A percentile compares a stretch with the other conserved stretches of the same genome.
Evolutionary conservation across 2,797 vertebrate genomes (phyloP).

Genomic region (Chiloscyllium punctatum): DNA sequence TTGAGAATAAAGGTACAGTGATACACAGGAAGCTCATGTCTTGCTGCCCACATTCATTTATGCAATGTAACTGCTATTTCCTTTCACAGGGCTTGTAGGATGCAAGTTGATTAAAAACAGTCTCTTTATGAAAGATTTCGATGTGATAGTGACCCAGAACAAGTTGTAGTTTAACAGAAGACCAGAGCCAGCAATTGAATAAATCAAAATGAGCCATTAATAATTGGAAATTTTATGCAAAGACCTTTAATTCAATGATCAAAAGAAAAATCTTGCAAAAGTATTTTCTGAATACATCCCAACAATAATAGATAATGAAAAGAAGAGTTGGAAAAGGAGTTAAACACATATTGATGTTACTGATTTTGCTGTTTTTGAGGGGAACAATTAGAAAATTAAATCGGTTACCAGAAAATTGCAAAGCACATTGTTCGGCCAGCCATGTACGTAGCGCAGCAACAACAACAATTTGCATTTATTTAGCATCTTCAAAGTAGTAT

Average conservation of each 20-base stretch:
- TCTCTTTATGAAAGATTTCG: neutral
- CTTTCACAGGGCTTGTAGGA: conserved; percentile 31
- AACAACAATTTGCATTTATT: neutral
- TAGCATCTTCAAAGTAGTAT: neutral
- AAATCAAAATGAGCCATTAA: neutral
- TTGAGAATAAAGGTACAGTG: neutral
- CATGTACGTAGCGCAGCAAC: neutral
- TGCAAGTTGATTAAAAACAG: conserved; percentile 16
- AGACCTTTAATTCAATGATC: neutral
- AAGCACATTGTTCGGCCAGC: neutral
- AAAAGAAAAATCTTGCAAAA: neutral
- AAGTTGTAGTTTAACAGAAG: neutral
- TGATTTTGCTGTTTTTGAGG: neutral
- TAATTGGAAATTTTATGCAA: neutral
- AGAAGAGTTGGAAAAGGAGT: neutral
- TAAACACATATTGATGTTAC: neutral
- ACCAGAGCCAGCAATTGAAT: neutral
- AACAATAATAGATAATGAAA: neutral
- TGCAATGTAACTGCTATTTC: conserved; percentile 1
- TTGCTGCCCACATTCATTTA: neutral
- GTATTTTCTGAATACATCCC: neutral
- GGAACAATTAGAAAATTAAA: neutral
- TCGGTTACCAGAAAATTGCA: neutral
- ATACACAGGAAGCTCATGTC: conserved; percentile 14
- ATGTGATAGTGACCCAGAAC: conserved; percentile 11